Evolutionary conservation across 2,888 invertebrate species (phyloP), one percentile per base, ranked within the genome.

Genomic region (Camptogramma bilineatum): DNA sequence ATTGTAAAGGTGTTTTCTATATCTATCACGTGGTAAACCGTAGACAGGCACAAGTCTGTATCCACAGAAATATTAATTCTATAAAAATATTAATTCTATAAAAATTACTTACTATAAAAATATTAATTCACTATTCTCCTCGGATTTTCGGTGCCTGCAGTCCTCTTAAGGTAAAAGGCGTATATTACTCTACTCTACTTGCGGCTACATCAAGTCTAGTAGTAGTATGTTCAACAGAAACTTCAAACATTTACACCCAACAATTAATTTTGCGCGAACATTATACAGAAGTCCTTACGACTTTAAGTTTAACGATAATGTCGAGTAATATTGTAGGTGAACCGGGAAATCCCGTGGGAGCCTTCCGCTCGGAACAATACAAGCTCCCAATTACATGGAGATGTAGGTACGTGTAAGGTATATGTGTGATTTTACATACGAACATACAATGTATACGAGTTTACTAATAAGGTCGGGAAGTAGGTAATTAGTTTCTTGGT

Each of bases 261-360:
- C 51, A 66, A 68, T 69, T 68, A 68, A 66, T 71, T 63, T 60
- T 55, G 42, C 57, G 64, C 62, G 55, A 69, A 69, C 68, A 62
- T 64, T 68, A 68, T 68, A 66, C 69, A 62, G 66, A 72, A 78
- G 72, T 71, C 70, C 75, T 80, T 77, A 79, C 71, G 74, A 74
- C 67, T 64, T 65, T 63, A 79, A 80, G 76, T 82, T 82, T 64
- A 73, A 76, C 73, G 72, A 73, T 76, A 75, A 72, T 72, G 73
- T 66, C 68, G 56, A 60, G 56, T 62, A 65, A 64, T 68, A 57
- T 65, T 68, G 67, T 67, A 72, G 75, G 72, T 57, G 54, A 74
- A 73, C 77, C 73, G 52, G 66, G 62, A 57, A 68, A 69, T 66
- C 77, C 73, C 66, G 21, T 48, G 68, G 64, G 73, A 64, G 64